Base-by-base conservation (phyloP, 2,113 vertebrate genomes). In the Urocitellus parryii region DNA sequence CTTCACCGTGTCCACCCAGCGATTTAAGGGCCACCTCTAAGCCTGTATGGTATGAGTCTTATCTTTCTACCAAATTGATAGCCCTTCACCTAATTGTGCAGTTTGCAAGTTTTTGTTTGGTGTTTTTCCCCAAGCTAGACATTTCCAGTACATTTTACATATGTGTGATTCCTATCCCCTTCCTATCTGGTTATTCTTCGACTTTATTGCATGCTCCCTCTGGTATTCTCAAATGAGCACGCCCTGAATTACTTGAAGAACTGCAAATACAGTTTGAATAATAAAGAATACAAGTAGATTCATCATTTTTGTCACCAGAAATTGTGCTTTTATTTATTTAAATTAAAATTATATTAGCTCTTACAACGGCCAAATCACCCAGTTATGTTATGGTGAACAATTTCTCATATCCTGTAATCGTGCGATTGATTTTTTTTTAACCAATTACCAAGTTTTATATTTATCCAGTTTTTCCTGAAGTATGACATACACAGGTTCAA, bases 401-500 rank as follows among this genome's bases (percentile, higher is more conserved):
- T 48, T 27, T 93, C 88, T 85, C 25, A 81, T 78, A 12, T 18
- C 37, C 34, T 92, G 3, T 58, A 51, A 42, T 61, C 16, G 1
- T 70, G 27, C 2, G 56, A 82, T 32, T 51, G 68, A 72, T 51
- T 88, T 92, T 77, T 77, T 39, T 93, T 81, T 2, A 89, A 93
- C 48, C 42, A 81, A 48, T 85, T n/a, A 86, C 37, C 48, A 67
- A 78, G 34, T 37, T 86, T 92, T 81, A 78, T 68, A 79, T 97
- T 65, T n/a, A 78, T 32, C 77, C 65, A 68, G 2, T 82, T 67
- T 88, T 89, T 72, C 83, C 77, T 58, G 48, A 32, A 63, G 67
- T 22, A 20, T 90, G 70, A 80, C 48, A 94, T 14, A 37, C 20
- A 37, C 34, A 11, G 61, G 48, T 51, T 70, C 58, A 34, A 0